These are phyloP conservation scores for Agrotis ipsilon DNA, from an alignment of 2,888 invertebrate genomes.

Conservation along the genomic window DNA sequence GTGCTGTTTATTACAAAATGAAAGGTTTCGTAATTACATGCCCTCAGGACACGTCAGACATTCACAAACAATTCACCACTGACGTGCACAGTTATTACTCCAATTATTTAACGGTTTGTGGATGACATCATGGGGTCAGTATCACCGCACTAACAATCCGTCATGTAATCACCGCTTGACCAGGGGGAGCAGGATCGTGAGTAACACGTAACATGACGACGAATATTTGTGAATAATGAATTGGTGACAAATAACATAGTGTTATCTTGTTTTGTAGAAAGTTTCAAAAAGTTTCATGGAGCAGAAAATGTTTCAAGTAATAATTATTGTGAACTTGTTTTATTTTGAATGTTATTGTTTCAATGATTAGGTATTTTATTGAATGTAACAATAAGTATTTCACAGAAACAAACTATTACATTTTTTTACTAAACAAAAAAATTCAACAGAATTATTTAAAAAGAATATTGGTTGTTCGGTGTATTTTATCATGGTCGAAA, in stretches of 20 bases:
- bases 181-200: background rate
- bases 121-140: background rate
- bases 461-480: no score
- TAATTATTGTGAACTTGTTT: no score
- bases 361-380: no score
- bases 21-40: background rate
- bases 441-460: no score
- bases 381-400: no score
- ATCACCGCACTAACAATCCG: background rate
- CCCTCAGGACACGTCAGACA: background rate
- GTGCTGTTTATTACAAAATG: background rate
- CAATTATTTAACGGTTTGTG: constrained; percentile 4
- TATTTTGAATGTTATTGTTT: no score
- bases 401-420: no score
- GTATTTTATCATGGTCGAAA: no score
- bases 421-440: no score
- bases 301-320: no score
- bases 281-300: no score
- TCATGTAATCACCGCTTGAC: background rate
- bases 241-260: background rate
- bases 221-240: background rate
- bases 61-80: background rate
- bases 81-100: background rate
- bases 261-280: no score
- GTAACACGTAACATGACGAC: background rate